These are phyloP conservation scores for Heliconius ethilla DNA, from an alignment of 2,888 invertebrate genomes.

Conservation along the genomic window DNA sequence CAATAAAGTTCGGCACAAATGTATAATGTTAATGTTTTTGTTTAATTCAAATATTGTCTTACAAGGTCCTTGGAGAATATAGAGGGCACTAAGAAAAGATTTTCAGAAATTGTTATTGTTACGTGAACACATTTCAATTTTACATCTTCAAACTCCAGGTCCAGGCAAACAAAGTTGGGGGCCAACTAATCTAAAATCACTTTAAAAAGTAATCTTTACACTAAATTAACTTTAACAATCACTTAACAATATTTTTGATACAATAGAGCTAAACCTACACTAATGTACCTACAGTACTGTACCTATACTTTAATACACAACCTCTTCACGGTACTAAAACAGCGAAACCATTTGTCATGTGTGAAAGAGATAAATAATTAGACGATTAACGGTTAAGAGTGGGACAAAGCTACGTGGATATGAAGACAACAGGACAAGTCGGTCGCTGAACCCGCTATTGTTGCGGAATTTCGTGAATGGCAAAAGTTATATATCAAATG, in stretches of 20 bases:
- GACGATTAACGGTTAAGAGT: slow-evolving; percentile 41
- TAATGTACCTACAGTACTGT: not conserved
- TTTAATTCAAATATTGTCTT: no score
- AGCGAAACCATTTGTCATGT: slow-evolving; percentile 36
- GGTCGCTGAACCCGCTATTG: slow-evolving; percentile 55
- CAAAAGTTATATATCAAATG: slow-evolving; percentile 27
- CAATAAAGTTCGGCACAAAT: no score
- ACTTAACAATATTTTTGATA: not conserved
- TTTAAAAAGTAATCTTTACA: not conserved
- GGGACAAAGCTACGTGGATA: slow-evolving; percentile 45
- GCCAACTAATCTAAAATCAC: not conserved
- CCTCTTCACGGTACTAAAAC: slow-evolving; percentile 13
- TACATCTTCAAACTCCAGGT: no score
- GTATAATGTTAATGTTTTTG: no score
- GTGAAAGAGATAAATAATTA: slow-evolving; percentile 48
- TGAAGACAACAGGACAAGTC: slow-evolving; percentile 52
- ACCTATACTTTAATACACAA: slow-evolving; percentile 4
- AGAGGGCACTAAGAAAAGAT: no score
- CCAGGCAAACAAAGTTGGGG: no score
- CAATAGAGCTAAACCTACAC: not conserved
- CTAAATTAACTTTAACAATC: not conserved
- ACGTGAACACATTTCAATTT: no score
- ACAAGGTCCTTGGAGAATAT: no score
- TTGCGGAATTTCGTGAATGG: slow-evolving; percentile 48
- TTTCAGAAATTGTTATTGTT: no score